Percentiles rank a stretch among this genome's conserved stretches.
phyloP scores from a whole-genome alignment of 2,888 invertebrate species.

The Polydrusus pterygomalis region DNA sequence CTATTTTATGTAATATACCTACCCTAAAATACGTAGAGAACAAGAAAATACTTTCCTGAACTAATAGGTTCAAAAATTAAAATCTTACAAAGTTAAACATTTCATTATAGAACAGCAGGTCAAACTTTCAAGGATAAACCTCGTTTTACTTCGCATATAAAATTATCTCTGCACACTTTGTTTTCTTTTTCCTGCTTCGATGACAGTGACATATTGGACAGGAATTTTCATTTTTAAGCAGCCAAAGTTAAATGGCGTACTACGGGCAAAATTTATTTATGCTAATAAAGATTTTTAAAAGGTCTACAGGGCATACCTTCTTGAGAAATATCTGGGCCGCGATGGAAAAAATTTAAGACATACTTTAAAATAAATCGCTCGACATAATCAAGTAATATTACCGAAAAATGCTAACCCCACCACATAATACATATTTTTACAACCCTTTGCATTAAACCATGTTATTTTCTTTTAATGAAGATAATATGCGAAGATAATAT shows the following conservation, averaged over 20 bases:
- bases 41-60: no score
- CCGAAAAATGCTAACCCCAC: no score
- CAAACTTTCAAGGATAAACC: slow-evolving; percentile 8
- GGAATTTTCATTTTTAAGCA: slow-evolving; percentile 36
- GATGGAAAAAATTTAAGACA: background rate
- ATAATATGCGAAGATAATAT: no score
- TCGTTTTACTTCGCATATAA: slow-evolving; percentile 20
- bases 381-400: no score
- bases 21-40: no score
- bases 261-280: slow-evolving; percentile 29
- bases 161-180: slow-evolving; percentile 26
- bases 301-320: background rate
- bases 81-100: background rate
- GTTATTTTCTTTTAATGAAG: no score
- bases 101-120: background rate
- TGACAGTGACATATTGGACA: slow-evolving; percentile 37
- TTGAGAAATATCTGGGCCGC: slow-evolving; percentile 11
- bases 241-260: slow-evolving; percentile 15
- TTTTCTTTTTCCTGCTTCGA: slow-evolving; percentile 32
- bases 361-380: background rate
- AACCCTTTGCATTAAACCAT: no score
- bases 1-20: no score
- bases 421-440: no score
- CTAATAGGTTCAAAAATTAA: background rate
- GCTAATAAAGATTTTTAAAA: slow-evolving; percentile 23